Conservation (phyloP, 2,888 invertebrate genomes). For the Yponomeuta cagnagella region DNA sequence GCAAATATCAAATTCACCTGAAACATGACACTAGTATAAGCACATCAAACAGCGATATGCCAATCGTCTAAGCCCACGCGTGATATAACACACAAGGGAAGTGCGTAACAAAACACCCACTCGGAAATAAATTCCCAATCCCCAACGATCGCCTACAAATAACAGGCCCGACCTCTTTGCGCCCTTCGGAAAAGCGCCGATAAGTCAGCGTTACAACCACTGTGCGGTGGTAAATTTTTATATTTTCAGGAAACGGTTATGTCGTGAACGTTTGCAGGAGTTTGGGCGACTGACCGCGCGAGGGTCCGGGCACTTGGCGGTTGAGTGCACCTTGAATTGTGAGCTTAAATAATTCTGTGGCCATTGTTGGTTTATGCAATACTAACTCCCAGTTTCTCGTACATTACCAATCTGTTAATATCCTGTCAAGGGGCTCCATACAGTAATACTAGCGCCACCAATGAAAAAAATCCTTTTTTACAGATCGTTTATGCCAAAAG, state of each 20-base stretch:
- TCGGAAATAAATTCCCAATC: slow-evolving; percentile 5
- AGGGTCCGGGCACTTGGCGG: not conserved
- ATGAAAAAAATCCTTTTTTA: too few relatives aligned
- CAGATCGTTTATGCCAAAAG: too few relatives aligned
- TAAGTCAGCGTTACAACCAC: slow-evolving; percentile 49
- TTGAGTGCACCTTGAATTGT: too few relatives aligned
- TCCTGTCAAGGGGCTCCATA: too few relatives aligned
- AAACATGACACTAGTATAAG: not conserved
- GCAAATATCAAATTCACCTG: not conserved
- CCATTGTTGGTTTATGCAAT: too few relatives aligned
- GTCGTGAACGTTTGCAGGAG: slow-evolving; percentile 28
- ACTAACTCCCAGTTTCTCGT: too few relatives aligned
- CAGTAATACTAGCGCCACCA: too few relatives aligned
- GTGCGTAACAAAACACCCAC: not conserved
- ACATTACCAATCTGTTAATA: too few relatives aligned
- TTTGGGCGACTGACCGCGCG: not conserved
- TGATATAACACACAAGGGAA: not conserved
- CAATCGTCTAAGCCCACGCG: not conserved
- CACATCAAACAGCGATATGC: not conserved
- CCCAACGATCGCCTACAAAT: slow-evolving; percentile 8
- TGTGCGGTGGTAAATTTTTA: slow-evolving; percentile 61
- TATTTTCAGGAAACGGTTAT: slow-evolving; percentile 59
- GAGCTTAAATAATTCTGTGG: too few relatives aligned
- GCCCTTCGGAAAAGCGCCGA: slow-evolving; percentile 25
- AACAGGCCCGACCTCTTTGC: not conserved